Evolutionary conservation across 2,113 vertebrate genomes (phyloP).

Genomic region (Calonectris borealis): DNA sequence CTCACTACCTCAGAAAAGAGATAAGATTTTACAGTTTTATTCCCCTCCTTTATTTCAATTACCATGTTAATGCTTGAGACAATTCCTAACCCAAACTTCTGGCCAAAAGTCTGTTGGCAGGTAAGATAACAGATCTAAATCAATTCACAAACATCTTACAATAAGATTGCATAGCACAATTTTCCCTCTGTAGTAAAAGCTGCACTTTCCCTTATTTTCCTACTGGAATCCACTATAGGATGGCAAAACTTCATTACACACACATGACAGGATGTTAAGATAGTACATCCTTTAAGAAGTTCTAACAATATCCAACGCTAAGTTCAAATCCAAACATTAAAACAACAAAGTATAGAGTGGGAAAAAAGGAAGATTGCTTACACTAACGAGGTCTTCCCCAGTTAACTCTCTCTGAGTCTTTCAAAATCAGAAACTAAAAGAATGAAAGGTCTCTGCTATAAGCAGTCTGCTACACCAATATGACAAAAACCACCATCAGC

Average conservation of each 20-base stretch:
- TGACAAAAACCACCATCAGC: neutral
- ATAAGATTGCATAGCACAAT: neutral
- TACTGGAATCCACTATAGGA: neutral
- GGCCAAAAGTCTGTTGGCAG: neutral
- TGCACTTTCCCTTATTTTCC: neutral
- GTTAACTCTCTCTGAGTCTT: neutral
- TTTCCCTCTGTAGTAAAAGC: neutral
- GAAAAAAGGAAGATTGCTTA: neutral
- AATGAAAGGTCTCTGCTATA: neutral
- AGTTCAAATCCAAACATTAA: neutral
- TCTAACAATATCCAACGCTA: neutral
- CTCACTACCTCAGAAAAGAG: neutral
- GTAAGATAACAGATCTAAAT: neutral
- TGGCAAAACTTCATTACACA: neutral
- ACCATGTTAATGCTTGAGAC: neutral
- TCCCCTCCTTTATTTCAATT: conserved; percentile 9
- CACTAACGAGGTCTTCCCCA: neutral
- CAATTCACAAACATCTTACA: neutral
- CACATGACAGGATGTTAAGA: neutral
- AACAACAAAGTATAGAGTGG: neutral
- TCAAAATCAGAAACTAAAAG: neutral
- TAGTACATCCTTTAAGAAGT: neutral
- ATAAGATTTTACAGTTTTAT: conserved; percentile 9
- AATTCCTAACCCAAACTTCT: conserved; percentile 6
- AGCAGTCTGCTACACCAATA: neutral